Evolutionary conservation across 2,797 vertebrate species (phyloP).

Genomic region (Sciurus vulgaris): DNA sequence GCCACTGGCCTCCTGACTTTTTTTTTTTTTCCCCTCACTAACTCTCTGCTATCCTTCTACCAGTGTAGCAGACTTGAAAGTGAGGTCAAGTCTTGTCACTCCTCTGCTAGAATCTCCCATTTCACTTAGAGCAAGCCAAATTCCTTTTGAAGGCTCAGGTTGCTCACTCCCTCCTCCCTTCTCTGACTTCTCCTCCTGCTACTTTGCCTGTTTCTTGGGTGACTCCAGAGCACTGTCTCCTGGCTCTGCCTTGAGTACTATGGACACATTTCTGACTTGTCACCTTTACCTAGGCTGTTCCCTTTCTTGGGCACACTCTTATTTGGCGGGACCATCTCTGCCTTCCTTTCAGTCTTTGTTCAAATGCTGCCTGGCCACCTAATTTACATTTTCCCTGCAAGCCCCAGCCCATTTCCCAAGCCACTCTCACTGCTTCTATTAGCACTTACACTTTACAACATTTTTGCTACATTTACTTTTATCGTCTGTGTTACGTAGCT

Average conservation of each 20-base stretch:
- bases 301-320: background rate
- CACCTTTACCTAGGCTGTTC: no score
- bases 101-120: background rate
- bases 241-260: no score
- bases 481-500: background rate
- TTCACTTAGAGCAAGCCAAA: background rate
- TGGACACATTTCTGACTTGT: fast-evolving
- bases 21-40: background rate
- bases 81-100: background rate
- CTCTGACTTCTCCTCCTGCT: background rate
- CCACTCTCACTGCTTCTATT: no score
- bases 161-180: background rate
- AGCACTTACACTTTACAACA: background rate
- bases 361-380: fast-evolving
- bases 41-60: background rate
- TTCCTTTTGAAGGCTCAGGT: background rate
- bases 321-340: background rate
- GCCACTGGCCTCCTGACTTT: background rate
- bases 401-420: fast-evolving
- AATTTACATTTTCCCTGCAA: background rate
- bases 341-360: background rate
- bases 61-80: background rate
- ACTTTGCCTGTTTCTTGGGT: background rate
- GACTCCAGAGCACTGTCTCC: background rate
- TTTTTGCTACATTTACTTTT: background rate